A percentile compares a stretch with the other conserved stretches of the same genome.
These are phyloP conservation scores for Ceriagrion tenellum DNA, from an alignment of 2,888 invertebrate species.

Conservation along the genomic window DNA sequence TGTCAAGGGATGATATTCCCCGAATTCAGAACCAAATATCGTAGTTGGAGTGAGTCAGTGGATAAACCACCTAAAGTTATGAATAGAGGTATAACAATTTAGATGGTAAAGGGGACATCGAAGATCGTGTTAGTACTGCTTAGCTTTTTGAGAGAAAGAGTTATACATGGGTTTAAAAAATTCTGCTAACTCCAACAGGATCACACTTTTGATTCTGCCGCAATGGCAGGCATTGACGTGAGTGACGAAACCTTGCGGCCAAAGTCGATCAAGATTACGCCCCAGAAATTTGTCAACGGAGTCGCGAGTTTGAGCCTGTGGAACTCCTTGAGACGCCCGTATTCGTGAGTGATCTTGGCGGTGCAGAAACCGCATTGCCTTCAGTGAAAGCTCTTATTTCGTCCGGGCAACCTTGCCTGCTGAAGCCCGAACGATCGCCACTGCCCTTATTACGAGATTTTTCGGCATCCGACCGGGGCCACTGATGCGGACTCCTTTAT, in stretches of 20 bases:
- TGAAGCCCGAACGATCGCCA: background rate
- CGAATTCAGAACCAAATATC: no score
- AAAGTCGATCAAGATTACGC: background rate
- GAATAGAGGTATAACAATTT: no score
- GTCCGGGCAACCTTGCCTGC: constrained; percentile 40
- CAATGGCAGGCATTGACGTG: background rate
- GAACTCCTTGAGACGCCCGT: background rate
- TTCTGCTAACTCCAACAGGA: background rate
- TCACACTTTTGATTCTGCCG: background rate
- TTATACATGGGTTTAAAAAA: no score
- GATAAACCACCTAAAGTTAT: no score
- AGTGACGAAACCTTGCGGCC: background rate
- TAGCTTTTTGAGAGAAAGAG: no score
- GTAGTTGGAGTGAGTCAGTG: no score
- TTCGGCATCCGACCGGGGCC: constrained; percentile 21
- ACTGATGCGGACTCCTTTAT: constrained; percentile 20
- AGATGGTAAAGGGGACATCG: no score
- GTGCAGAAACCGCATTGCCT: constrained; percentile 42
- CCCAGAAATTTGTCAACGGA: constrained; percentile 21
- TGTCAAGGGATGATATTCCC: no score
- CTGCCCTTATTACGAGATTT: constrained; percentile 41
- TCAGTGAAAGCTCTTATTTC: constrained; percentile 52
- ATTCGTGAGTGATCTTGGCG: constrained; percentile 29
- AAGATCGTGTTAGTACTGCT: no score
- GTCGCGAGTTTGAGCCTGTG: background rate